Evolutionary conservation across 2,888 invertebrate species (phyloP).

Genomic region (Heliconius sara): DNA sequence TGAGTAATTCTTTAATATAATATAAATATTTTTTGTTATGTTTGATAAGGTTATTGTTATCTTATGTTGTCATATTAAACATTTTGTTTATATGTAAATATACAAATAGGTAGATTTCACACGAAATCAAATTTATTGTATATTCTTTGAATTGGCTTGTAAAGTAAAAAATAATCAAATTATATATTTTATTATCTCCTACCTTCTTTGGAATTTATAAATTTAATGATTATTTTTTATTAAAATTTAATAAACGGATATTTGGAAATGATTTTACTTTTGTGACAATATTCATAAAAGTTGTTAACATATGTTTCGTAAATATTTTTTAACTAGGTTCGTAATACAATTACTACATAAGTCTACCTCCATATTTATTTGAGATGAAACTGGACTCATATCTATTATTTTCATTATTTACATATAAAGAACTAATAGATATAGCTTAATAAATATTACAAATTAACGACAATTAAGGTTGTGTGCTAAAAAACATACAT

Average conservation of each 20-base stretch:
- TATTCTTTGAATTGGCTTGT: background rate
- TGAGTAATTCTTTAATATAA: no score
- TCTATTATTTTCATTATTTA: background rate
- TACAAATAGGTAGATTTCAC: background rate
- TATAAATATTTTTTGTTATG: background rate
- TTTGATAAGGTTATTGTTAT: background rate
- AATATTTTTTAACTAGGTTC: background rate
- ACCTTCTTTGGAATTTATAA: background rate
- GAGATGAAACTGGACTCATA: background rate
- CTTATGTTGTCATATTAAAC: conserved; percentile 9
- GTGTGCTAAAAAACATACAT: conserved; percentile 49
- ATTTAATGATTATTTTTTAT: background rate
- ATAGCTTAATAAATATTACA: background rate
- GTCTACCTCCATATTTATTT: conserved; percentile 10
- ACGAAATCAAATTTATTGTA: background rate
- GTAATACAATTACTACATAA: background rate
- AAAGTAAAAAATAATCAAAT: no score
- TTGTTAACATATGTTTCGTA: background rate
- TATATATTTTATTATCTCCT: background rate
- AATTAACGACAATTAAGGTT: conserved; percentile 4
- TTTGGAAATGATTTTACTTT: no score
- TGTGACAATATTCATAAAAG: no score
- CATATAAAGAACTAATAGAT: background rate
- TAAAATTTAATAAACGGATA: background rate
- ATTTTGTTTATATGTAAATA: background rate